Conservation (phyloP, 2,888 invertebrate species). For the Leucozona laternaria region DNA sequence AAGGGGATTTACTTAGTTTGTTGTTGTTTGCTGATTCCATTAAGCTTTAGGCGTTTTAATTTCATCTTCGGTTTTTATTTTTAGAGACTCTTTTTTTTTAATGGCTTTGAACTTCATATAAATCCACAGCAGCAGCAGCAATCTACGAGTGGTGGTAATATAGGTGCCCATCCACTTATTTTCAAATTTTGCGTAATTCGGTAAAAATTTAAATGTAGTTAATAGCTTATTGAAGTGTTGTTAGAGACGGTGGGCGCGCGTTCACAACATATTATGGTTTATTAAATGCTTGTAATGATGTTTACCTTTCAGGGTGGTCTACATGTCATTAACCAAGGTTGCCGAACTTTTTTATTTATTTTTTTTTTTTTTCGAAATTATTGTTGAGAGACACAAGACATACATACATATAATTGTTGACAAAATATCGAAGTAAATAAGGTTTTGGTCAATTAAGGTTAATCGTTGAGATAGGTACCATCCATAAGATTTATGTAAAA, state of each 20-base stretch:
- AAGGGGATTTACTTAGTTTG: constrained; percentile 52
- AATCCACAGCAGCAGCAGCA: constrained; percentile 25
- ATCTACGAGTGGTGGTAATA: background rate
- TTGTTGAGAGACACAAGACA: background rate
- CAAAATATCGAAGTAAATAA: background rate
- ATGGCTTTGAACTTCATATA: constrained; percentile 40
- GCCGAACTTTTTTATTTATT: constrained; percentile 22
- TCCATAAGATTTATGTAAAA: too few species aligned
- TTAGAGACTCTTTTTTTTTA: constrained; percentile 37
- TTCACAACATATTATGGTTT: constrained; percentile 47
- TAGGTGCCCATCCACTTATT: background rate
- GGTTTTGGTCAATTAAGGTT: background rate
- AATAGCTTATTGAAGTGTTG: constrained; percentile 55
- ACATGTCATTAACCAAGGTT: constrained; percentile 28
- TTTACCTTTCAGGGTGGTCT: constrained; percentile 64
- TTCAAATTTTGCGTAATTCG: constrained; percentile 69
- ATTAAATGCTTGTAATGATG: constrained; percentile 61
- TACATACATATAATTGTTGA: too few species aligned
- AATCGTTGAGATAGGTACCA: too few species aligned
- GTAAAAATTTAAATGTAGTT: constrained; percentile 51
- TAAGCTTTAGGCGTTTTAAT: constrained; percentile 46
- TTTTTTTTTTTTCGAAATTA: background rate
- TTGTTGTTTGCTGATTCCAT: constrained; percentile 67
- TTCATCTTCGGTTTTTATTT: constrained; percentile 20
- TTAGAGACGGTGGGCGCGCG: constrained; percentile 34